Percentiles rank a stretch among this genome's conserved stretches.
phyloP scores from a whole-genome alignment of 2,888 invertebrate species.

The Sinopyrophorus schimmeli region DNA sequence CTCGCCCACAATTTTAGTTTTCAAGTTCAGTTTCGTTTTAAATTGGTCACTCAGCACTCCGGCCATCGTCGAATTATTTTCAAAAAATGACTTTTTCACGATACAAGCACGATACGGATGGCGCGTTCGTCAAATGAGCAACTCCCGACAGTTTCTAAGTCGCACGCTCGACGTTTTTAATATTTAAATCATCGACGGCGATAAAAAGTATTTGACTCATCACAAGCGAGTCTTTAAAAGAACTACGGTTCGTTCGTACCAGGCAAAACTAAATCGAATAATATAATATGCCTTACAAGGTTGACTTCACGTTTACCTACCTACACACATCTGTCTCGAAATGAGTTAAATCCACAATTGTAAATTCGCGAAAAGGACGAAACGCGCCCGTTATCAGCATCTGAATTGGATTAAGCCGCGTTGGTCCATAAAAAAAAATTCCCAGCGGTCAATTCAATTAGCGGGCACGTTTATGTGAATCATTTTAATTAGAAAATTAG shows the following conservation, averaged over 20 bases:
- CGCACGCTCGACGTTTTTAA: no score
- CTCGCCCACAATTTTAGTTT: constrained; percentile 80
- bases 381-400: no score
- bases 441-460: no score
- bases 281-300: constrained; percentile 44
- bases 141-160: no score
- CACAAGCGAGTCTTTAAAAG: constrained; percentile 44
- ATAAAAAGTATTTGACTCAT: constrained; percentile 39
- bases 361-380: no score
- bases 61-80: constrained; percentile 60
- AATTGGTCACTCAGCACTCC: constrained; percentile 80
- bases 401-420: no score
- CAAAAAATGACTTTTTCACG: neutral
- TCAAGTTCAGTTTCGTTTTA: constrained; percentile 70
- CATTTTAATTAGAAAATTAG: no score
- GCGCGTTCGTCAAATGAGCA: no score
- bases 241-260: constrained; percentile 46
- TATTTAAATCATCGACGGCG: constrained; percentile 18
- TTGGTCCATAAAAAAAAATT: no score
- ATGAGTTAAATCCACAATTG: constrained; percentile 9
- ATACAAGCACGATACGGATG: no score
- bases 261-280: constrained; percentile 46
- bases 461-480: no score
- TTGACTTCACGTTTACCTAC: constrained; percentile 39
- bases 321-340: constrained; percentile 44